These are phyloP conservation scores for Drosophila macrospina DNA, from an alignment of 2,888 invertebrate species.

Conservation along the genomic window DNA sequence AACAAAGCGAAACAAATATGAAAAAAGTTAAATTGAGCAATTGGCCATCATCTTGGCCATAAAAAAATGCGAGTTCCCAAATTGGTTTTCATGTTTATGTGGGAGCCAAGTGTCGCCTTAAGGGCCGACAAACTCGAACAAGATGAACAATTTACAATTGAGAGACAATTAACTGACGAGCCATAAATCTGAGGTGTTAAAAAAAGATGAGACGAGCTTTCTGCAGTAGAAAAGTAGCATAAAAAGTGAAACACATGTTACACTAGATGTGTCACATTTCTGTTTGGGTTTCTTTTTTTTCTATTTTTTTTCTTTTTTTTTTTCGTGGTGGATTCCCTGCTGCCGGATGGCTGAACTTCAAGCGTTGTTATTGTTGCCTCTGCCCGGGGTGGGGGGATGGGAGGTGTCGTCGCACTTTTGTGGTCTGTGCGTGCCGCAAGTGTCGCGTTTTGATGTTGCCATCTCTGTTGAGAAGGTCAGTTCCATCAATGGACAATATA, in stretches of 20 bases:
- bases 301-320: constrained; percentile 20
- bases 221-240: constrained; percentile 29
- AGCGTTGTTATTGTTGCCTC: neutral
- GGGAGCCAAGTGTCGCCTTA: constrained; percentile 63
- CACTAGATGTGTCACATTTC: constrained; percentile 26
- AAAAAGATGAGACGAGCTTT: constrained; percentile 43
- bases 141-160: constrained; percentile 67
- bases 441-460: constrained; percentile 59
- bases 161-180: constrained; percentile 69
- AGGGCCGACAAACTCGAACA: constrained; percentile 42
- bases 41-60: constrained; percentile 72
- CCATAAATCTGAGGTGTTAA: constrained; percentile 76
- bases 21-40: constrained; percentile 76
- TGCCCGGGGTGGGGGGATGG: neutral
- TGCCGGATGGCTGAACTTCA: constrained; percentile 13
- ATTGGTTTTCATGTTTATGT: constrained; percentile 63
- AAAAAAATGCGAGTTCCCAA: constrained; percentile 52
- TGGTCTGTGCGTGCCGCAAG: constrained; percentile 55
- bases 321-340: constrained; percentile 65
- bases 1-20: constrained; percentile 58
- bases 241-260: constrained; percentile 65
- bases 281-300: constrained; percentile 4
- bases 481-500: constrained; percentile 25
- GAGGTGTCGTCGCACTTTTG: constrained; percentile 52
- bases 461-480: constrained; percentile 61